Evolutionary conservation across 2,113 vertebrate species (phyloP).

Genomic region (Alligator mississippiensis): DNA sequence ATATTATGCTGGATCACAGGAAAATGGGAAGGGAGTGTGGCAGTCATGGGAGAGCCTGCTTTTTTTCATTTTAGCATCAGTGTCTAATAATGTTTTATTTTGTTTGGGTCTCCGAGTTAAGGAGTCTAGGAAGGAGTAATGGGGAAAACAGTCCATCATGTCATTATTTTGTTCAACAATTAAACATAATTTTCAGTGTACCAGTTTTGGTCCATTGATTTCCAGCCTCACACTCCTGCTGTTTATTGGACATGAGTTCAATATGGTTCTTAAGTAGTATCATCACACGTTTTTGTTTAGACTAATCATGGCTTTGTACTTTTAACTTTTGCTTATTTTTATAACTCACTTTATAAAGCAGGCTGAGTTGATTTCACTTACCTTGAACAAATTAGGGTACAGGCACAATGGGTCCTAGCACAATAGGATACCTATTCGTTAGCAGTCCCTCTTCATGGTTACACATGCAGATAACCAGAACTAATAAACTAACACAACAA

Average conservation of each 20-base stretch:
- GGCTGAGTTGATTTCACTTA: conserved; percentile 32
- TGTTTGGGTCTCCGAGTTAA: neutral
- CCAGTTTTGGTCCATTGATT: neutral
- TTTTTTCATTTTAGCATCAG: neutral
- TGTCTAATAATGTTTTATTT: neutral
- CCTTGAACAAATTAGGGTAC: neutral
- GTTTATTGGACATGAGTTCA: neutral
- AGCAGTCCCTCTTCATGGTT: conserved; percentile 9
- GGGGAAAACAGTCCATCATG: neutral
- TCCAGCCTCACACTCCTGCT: neutral
- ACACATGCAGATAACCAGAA: neutral
- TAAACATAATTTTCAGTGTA: neutral
- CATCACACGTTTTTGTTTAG: neutral
- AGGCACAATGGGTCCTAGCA: neutral
- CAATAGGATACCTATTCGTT: neutral
- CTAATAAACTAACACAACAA: neutral
- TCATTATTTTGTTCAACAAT: neutral
- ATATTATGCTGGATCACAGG: too few relatives aligned
- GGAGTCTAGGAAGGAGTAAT: neutral
- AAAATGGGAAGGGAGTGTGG: too few relatives aligned
- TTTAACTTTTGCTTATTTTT: neutral
- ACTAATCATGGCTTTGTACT: conserved; percentile 23
- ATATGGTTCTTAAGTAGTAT: neutral
- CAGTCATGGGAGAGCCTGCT: too few relatives aligned
- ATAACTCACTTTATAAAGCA: neutral